Evolutionary conservation across 2,888 invertebrate genomes (phyloP).

Genomic region (Papilio elwesi): DNA sequence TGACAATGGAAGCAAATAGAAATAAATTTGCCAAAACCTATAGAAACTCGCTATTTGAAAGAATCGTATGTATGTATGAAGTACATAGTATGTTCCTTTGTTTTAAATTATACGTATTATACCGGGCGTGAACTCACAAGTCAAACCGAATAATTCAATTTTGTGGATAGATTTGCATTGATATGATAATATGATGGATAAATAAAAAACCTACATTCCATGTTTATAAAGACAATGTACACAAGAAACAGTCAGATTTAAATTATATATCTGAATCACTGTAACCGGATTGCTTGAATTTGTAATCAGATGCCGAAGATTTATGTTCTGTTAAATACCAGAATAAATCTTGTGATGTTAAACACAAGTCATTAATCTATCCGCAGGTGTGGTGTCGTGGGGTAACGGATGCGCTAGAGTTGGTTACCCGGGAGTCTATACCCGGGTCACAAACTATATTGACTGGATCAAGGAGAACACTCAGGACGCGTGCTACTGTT

Average conservation of each 20-base stretch:
- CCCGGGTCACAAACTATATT: constrained; percentile 91
- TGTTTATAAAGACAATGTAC: too few species aligned
- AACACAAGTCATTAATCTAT: constrained; percentile 30
- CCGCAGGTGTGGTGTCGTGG: constrained; percentile 92
- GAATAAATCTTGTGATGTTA: constrained; percentile 11
- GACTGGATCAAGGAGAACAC: constrained; percentile 92
- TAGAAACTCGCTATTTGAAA: too few species aligned
- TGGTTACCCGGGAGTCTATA: constrained; percentile 94
- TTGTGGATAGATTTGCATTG: too few species aligned
- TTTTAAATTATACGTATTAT: too few species aligned
- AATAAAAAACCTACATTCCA: too few species aligned
- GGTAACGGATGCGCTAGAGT: constrained; percentile 94
- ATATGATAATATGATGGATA: too few species aligned
- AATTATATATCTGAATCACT: constrained; percentile 13
- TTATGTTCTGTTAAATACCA: constrained; percentile 18
- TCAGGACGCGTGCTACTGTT: constrained; percentile 92
- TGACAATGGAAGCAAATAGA: too few species aligned
- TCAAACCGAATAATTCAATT: too few species aligned
- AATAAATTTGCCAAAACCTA: too few species aligned
- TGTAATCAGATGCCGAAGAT: constrained; percentile 5
- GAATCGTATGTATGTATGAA: too few species aligned
- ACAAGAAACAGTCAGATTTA: constrained; percentile 1
- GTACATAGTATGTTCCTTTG: too few species aligned
- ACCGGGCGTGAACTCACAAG: too few species aligned
- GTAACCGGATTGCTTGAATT: constrained; percentile 21